Evolutionary conservation across 1,140 invertebrate genomes (phyloP).

Genomic region (Hyphantria cunea): DNA sequence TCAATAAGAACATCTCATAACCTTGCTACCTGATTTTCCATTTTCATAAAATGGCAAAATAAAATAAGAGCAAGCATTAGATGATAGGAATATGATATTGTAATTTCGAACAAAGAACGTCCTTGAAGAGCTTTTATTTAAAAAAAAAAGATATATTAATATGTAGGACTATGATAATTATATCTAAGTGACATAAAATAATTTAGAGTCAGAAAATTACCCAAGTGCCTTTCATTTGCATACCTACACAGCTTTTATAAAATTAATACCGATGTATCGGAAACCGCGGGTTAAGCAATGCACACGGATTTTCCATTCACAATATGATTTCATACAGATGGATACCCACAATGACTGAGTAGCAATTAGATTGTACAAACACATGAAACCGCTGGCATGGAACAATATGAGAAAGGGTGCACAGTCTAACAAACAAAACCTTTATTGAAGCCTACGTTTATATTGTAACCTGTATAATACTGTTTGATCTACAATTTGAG

Average conservation of each 20-base stretch:
- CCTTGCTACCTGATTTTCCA: no score
- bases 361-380: conserved; percentile 77
- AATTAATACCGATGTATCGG: conserved; percentile 21
- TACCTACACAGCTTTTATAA: conserved; percentile 3
- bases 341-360: conserved; percentile 64
- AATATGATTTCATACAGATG: conserved; percentile 64
- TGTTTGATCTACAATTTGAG: conserved; percentile 14
- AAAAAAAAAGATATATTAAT: no score
- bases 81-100: no score
- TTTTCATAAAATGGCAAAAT: no score
- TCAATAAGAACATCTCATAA: no score
- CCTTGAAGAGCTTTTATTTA: no score
- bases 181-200: no score
- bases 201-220: no score
- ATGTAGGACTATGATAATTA: no score
- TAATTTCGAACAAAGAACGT: no score
- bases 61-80: no score
- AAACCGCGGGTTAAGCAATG: conserved; percentile 25
- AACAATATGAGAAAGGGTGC: conserved; percentile 69
- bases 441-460: conserved; percentile 33
- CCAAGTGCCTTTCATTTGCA: no score
- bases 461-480: conserved; percentile 34
- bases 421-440: conserved; percentile 55
- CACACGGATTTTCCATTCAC: conserved; percentile 42
- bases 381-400: conserved; percentile 59